Evolutionary conservation across 2,888 invertebrate species (phyloP).

Genomic region (Dasysyrphus albostriatus): DNA sequence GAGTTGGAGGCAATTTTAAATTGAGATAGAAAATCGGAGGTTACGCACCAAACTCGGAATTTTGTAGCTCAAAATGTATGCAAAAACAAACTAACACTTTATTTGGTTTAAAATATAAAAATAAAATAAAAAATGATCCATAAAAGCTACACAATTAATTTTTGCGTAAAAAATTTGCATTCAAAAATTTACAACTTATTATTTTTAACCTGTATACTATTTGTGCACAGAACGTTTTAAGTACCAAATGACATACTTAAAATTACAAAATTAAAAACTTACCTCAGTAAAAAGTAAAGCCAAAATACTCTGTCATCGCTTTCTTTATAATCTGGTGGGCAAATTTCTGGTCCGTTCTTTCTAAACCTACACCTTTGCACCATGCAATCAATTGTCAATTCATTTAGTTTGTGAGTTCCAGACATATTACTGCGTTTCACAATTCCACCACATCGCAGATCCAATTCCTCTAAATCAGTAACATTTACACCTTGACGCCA

Average conservation of each 20-base stretch:
- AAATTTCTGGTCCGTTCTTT: slow-evolving; percentile 90
- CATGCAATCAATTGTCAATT: slow-evolving; percentile 89
- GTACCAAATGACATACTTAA: background rate
- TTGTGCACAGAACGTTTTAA: too few species aligned
- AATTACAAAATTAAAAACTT: slow-evolving; percentile 43
- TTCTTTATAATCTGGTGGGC: slow-evolving; percentile 91
- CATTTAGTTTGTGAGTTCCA: slow-evolving; percentile 85
- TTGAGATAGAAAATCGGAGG: too few species aligned
- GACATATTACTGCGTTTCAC: slow-evolving; percentile 89
- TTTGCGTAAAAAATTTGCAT: too few species aligned
- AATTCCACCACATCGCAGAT: slow-evolving; percentile 90
- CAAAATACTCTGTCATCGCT: slow-evolving; percentile 92
- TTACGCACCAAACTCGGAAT: too few species aligned
- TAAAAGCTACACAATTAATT: too few species aligned
- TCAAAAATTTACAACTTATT: too few species aligned
- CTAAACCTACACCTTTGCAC: slow-evolving; percentile 91
- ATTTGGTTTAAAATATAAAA: too few species aligned
- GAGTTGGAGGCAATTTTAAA: too few species aligned
- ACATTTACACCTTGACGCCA: slow-evolving; percentile 89
- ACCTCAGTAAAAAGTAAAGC: slow-evolving; percentile 90
- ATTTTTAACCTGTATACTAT: too few species aligned
- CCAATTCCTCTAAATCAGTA: slow-evolving; percentile 89
- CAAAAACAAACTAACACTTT: too few species aligned
- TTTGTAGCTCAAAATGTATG: too few species aligned
- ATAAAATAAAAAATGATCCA: too few species aligned